phyloP scores from a whole-genome alignment of 2,113 vertebrate species.

The Toxotes chatareus region DNA sequence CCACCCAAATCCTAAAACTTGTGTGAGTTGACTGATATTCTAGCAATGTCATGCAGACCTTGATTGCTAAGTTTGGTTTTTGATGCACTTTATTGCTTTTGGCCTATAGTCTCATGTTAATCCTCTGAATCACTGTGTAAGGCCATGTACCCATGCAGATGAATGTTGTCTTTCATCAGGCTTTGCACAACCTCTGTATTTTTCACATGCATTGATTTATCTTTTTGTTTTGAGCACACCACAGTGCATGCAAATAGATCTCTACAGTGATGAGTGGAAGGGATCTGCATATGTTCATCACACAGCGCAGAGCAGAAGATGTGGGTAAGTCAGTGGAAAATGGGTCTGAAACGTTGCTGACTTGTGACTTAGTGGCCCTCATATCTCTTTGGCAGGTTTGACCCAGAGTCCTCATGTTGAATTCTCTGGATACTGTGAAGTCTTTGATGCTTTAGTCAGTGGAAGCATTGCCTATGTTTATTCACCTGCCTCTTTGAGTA shows the following conservation, averaged over 20 bases:
- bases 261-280: constrained; percentile 76
- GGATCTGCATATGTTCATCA: constrained; percentile 66
- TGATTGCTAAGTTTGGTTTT: constrained; percentile 31
- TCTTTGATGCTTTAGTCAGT: constrained; percentile 62
- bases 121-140: neutral
- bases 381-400: constrained; percentile 57
- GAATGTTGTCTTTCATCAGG: neutral
- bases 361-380: constrained; percentile 34
- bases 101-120: neutral
- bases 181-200: neutral
- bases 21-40: constrained; percentile 17
- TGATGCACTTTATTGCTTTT: constrained; percentile 16
- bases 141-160: neutral
- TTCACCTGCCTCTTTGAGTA: constrained; percentile 66
- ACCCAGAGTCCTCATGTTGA: constrained; percentile 53
- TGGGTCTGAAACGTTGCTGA: constrained; percentile 22
- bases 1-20: constrained; percentile 9
- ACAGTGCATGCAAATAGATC: neutral
- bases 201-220: neutral
- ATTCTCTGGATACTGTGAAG: constrained; percentile 46
- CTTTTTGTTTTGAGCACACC: constrained; percentile 39
- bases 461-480: constrained; percentile 58
- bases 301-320: constrained; percentile 69
- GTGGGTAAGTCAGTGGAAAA: constrained; percentile 79
- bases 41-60: constrained; percentile 47